Evolutionary conservation across 2,113 vertebrate genomes (phyloP).

Genomic region (Suricata suricatta): DNA sequence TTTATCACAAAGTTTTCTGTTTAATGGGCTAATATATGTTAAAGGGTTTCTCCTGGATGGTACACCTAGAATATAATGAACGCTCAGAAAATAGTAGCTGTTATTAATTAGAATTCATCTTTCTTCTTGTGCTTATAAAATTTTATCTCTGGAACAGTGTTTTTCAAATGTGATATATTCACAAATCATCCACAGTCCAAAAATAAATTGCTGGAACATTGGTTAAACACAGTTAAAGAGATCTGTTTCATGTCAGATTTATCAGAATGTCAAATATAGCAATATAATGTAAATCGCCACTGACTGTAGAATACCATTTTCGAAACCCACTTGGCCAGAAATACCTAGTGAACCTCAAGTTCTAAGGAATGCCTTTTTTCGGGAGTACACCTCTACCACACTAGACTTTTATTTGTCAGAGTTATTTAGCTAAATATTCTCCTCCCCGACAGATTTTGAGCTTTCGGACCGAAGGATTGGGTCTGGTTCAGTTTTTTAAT

Average conservation of each 20-base stretch:
- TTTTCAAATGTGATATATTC: background rate
- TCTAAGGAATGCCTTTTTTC: background rate
- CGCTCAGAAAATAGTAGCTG: background rate
- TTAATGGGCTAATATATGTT: background rate
- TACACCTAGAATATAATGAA: background rate
- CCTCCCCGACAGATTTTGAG: background rate
- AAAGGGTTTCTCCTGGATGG: background rate
- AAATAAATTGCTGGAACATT: constrained; percentile 25
- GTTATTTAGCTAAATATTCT: background rate
- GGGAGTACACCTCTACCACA: background rate
- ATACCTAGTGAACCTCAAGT: background rate
- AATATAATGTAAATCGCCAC: background rate
- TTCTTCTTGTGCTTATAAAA: constrained; percentile 7
- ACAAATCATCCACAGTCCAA: background rate
- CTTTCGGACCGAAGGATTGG: background rate
- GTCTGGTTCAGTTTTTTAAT: background rate
- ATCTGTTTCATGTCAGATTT: background rate
- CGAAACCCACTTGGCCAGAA: constrained; percentile 8
- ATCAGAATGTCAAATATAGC: constrained; percentile 1
- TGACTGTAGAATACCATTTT: background rate
- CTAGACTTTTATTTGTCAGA: background rate
- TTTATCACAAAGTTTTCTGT: background rate
- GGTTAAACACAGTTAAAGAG: background rate
- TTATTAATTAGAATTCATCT: constrained; percentile 19
- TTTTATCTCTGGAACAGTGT: background rate